These are phyloP conservation scores for Neodiprion fabricii DNA, from an alignment of 1,140 invertebrate genomes.

Conservation along the genomic window DNA sequence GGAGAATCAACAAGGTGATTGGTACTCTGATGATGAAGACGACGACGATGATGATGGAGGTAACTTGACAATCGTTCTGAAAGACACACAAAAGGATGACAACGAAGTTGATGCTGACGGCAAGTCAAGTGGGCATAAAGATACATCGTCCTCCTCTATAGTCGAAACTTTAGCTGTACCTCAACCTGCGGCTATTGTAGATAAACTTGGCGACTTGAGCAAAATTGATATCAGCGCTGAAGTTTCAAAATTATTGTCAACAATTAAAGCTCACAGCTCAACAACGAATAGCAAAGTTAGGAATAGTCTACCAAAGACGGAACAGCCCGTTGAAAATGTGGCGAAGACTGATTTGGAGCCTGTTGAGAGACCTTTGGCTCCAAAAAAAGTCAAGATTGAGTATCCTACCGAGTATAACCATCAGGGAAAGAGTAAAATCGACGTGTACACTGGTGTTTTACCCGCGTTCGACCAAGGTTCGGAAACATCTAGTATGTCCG, in stretches of 20 bases:
- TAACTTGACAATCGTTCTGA: constrained; percentile 56
- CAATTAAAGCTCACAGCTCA: constrained; percentile 65
- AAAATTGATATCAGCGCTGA: constrained; percentile 78
- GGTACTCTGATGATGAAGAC: constrained; percentile 81
- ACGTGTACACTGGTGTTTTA: not conserved
- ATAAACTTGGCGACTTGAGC: constrained; percentile 72
- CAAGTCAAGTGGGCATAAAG: constrained; percentile 29
- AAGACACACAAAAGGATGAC: constrained; percentile 51
- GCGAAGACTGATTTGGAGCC: not conserved
- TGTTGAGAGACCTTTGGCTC: not conserved
- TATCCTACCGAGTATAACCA: not conserved
- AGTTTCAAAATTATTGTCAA: constrained; percentile 72
- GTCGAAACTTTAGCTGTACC: constrained; percentile 40
- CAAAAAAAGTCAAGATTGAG: not conserved
- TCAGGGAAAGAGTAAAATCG: not conserved
- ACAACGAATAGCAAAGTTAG: constrained; percentile 20
- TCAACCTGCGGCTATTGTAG: constrained; percentile 63
- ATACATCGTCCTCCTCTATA: constrained; percentile 20
- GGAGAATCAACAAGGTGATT: constrained; percentile 69
- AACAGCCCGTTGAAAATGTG: not conserved
- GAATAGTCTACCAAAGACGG: not conserved
- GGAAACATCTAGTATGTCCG: not conserved
- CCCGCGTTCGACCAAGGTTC: not conserved
- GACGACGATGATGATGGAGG: constrained; percentile 55
- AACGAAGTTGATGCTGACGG: constrained; percentile 29